Conservation (phyloP, 2,113 vertebrate species). For the Chlamydotis undulata region DNA sequence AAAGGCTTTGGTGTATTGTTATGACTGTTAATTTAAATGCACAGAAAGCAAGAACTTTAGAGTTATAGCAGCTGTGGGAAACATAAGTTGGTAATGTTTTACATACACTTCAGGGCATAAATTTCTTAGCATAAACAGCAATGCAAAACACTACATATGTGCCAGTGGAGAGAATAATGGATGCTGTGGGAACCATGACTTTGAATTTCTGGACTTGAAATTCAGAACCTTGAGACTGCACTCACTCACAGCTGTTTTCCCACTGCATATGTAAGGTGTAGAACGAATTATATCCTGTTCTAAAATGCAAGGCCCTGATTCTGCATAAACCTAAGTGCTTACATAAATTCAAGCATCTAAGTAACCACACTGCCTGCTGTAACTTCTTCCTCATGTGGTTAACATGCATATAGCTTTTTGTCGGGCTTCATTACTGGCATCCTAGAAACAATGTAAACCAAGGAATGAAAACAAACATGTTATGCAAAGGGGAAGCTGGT, state of each 20-base stretch:
- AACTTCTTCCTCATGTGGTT: not conserved
- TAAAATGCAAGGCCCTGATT: conserved; percentile 3
- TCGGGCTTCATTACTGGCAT: not conserved
- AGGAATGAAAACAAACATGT: rapidly evolving
- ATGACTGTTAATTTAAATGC: conserved; percentile 6
- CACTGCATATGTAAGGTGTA: not conserved
- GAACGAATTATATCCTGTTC: not conserved
- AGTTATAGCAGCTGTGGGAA: conserved; percentile 17
- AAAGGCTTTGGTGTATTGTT: not conserved
- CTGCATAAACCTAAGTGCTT: not conserved
- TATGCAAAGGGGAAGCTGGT: not conserved
- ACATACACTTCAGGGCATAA: conserved; percentile 5
- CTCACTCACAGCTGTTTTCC: conserved; percentile 10
- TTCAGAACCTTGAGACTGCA: conserved; percentile 16
- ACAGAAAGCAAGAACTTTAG: conserved; percentile 12
- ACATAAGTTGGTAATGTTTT: conserved; percentile 34
- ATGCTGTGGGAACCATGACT: conserved; percentile 45
- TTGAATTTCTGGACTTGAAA: conserved; percentile 51
- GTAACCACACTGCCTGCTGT: not conserved
- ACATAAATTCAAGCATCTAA: not conserved
- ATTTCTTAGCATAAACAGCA: conserved; percentile 46
- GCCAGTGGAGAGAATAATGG: conserved; percentile 34
- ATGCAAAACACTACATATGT: not conserved
- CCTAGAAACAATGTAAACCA: not conserved
- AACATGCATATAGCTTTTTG: not conserved